Evolutionary conservation across 1,140 invertebrate genomes (phyloP).

Genomic region (Bombyx mori): ASM3026992v2 NC_085126.1:8057501-8058000

Average conservation of each 20-base stretch:
- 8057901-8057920: constrained; percentile 28
- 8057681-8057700: constrained; percentile 17
- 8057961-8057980: constrained; percentile 27
- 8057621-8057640: constrained; percentile 16
- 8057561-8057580: constrained; percentile 6
- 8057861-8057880: constrained; percentile 24
- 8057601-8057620: constrained; percentile 18
- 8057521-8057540: constrained; percentile 25
- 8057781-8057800: constrained; percentile 12
- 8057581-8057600: constrained; percentile 11
- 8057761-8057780: constrained; percentile 16
- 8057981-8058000: constrained; percentile 26
- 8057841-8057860: constrained; percentile 24
- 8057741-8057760: constrained; percentile 21
- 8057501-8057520: constrained; percentile 18
- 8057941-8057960: constrained; percentile 23
- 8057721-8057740: constrained; percentile 19
- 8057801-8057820: constrained; percentile 16
- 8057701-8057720: constrained; percentile 18
- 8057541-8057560: constrained; percentile 20
- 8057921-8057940: constrained; percentile 25
- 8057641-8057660: constrained; percentile 13
- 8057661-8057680: constrained; percentile 15
- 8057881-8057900: constrained; percentile 29
- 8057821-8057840: constrained; percentile 22